Conservation (phyloP, 30 jellyfish, hydroid and myxozoan genomes). For the Turritopsis rubra region DNA sequence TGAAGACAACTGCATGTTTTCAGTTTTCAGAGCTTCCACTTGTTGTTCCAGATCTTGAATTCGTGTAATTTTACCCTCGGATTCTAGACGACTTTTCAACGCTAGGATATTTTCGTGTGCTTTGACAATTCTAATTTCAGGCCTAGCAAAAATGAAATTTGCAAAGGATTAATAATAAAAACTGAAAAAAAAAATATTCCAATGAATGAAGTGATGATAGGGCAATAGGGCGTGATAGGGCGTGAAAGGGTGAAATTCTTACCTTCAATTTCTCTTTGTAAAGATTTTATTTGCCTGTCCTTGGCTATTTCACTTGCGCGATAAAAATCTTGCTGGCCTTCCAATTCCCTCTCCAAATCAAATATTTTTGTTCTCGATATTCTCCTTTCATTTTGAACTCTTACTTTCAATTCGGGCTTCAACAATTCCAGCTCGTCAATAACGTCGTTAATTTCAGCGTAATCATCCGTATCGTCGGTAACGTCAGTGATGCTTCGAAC, state of each 20-base stretch:
- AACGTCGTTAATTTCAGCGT: constrained; percentile 20
- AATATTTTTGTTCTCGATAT: constrained; percentile 23
- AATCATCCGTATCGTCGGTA: constrained; percentile 29
- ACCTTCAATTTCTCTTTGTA: constrained; percentile 65
- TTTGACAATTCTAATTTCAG: constrained; percentile 62
- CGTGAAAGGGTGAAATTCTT: no score
- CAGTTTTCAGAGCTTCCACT: constrained; percentile 32
- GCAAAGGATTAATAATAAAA: no score
- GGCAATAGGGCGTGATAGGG: no score
- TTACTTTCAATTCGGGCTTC: constrained; percentile 11
- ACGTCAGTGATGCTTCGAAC: constrained; percentile 26
- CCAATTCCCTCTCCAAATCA: constrained; percentile 63
- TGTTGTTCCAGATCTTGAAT: constrained; percentile 76
- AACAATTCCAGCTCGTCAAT: constrained; percentile 33
- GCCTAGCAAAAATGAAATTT: constrained; percentile 16
- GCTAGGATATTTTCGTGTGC: constrained; percentile 85
- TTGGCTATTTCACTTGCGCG: constrained; percentile 57
- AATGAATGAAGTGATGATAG: no score
- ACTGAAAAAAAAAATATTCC: no score
- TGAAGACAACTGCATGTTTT: constrained; percentile 39
- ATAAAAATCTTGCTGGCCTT: constrained; percentile 46
- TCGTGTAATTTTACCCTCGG: constrained; percentile 64
- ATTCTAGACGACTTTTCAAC: constrained; percentile 64
- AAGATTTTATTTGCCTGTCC: constrained; percentile 60
- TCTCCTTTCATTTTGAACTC: constrained; percentile 21